Evolutionary conservation across 2,888 invertebrate species (phyloP), one percentile per base, ranked within the genome.

Genomic region (Copidosoma aretas): DNA sequence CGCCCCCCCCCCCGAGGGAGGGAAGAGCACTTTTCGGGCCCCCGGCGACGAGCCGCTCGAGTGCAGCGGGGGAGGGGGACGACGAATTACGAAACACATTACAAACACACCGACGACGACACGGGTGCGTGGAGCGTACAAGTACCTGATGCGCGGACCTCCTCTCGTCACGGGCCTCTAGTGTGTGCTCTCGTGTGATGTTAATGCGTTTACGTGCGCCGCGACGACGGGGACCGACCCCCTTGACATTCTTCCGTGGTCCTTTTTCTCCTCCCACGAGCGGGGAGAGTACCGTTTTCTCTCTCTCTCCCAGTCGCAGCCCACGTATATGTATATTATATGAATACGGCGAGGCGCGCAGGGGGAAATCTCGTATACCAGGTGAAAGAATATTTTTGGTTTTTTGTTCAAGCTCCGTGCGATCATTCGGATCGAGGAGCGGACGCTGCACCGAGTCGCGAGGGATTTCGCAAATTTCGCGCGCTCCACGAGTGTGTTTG

Each of bases 81-180:
- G 75, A 73, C 77, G 76, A 78, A 76, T 80, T 81, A 79, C 79
- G 79, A 82, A 81, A 80, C 79, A 77, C 32, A 32, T 32, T 79
- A 81, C 77, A 81, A 81, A 82, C 77, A 78, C 71, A 73, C 72
- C 75, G 70, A 67, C 69, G 74, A 71, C n/a, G n/a, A n/a, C n/a
- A 43, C 39, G 68, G 67, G 67, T 67, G 68, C 71, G 67, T 60
- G 67, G 59, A 60, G 67, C 72, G 57, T 52, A 61, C 72, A 74
- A 73, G 70, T 73, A 73, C 66, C 61, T 8, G 4, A 8, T 32
- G 32, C 8, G 32, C 8, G 32, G 32, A 32, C 32, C 32, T 32
- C 64, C 39, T 15, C 43, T n/a, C n/a, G n/a, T n/a, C n/a, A n/a
- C 57, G 53, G 59, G 52, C 64, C 70, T 72, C 73, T 73, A 71